Evolutionary conservation across 2,797 vertebrate species (phyloP), one percentile per base, ranked within the genome.

Genomic region (Pseudochaenichthys georgianus): DNA sequence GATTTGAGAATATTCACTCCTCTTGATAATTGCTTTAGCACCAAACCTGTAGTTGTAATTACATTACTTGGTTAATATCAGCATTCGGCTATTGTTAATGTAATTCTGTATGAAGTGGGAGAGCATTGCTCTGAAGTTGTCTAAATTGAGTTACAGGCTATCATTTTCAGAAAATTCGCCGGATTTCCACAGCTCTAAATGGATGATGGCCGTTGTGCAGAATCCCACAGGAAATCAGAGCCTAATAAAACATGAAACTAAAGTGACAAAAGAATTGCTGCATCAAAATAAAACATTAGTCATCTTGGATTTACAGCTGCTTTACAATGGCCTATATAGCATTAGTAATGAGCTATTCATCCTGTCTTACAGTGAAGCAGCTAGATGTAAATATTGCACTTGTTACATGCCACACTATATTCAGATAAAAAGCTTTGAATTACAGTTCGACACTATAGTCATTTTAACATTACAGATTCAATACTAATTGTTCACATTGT

Each of bases 21-120:
- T 73, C 83, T 84, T 91, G 88, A 89, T 95, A 95, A 95, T 92
- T 86, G 85, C 85, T 90, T 96, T 94, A 95, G 84, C 86, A 92
- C 87, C 91, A 88, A 94, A 94, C 88, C 92, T 92, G 91, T 84
- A 91, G 86, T 88, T 86, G 88, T 95, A 95, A 95, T 95, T 84
- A 86, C 87, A 95, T 96, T 87, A 93, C 89, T 83, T 87, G 91
- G 92, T 95, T 94, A 93, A 95, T 94, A 94, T 93, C 90, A 89
- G 90, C 91, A 73, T 93, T 93, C 46, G 54, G 79, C 84, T 86
- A 90, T 81, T 86, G 87, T 87, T 94, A 92, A 95, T 94, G 88
- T 62, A 77, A 94, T 95, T 91, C 75, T 43, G 70, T 47, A 23
- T 77, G 45, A 86, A 93, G 91, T 90, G 84, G 89, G 81, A 81